Evolutionary conservation across 1,140 invertebrate species (phyloP).

Genomic region (Drosophila truncata): DNA sequence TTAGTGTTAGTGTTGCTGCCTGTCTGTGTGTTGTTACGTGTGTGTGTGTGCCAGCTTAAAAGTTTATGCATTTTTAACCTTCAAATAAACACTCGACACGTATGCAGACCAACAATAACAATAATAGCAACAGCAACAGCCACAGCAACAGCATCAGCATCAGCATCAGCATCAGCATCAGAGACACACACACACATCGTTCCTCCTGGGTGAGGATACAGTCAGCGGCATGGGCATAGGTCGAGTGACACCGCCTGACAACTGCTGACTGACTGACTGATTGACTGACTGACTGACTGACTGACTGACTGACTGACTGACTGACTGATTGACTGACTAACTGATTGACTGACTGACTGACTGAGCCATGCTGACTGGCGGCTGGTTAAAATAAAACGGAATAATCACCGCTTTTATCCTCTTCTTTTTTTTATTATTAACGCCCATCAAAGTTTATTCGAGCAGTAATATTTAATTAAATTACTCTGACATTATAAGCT

Average conservation of each 20-base stretch:
- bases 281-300: neutral
- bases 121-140: conserved; percentile 20
- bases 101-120: conserved; percentile 52
- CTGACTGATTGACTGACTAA: neutral
- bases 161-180: conserved; percentile 18
- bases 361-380: neutral
- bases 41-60: conserved; percentile 45
- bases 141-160: conserved; percentile 36
- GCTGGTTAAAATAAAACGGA: neutral
- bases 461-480: conserved; percentile 12
- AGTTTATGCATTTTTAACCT: conserved; percentile 76
- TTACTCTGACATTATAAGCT: neutral
- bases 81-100: conserved; percentile 64
- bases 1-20: conserved; percentile 44
- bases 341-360: neutral
- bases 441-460: neutral
- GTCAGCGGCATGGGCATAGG: conserved; percentile 10
- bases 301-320: conserved; percentile 8
- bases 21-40: conserved; percentile 4
- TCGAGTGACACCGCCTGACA: neutral
- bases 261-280: neutral
- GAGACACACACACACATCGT: conserved; percentile 1
- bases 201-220: conserved; percentile 10
- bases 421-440: neutral
- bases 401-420: neutral